phyloP scores from a whole-genome alignment of 1,140 invertebrate species.

The Eriocheir sinensis region DNA sequence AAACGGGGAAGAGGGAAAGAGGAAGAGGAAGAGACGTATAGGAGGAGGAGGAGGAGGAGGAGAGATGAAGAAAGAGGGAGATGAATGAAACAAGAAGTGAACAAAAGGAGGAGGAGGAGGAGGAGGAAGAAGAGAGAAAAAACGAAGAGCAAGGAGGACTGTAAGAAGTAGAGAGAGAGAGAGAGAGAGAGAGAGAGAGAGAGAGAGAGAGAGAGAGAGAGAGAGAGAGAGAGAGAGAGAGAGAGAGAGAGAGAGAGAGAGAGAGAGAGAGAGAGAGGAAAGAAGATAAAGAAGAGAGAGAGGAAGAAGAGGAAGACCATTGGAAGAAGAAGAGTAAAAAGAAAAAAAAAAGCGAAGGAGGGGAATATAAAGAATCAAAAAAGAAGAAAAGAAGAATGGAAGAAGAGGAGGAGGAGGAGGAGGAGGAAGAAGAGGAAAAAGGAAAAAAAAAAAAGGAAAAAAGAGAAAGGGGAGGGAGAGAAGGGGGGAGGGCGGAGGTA shows the following conservation, averaged over 20 bases:
- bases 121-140: background rate
- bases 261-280: no score
- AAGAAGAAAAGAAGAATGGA: no score
- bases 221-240: background rate
- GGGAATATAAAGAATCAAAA: background rate
- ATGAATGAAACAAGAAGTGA: background rate
- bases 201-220: slow-evolving; percentile 4
- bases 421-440: no score
- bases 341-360: background rate
- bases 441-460: no score
- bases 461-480: no score
- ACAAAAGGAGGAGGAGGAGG: background rate
- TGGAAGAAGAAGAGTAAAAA: background rate
- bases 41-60: background rate
- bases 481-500: no score
- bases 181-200: slow-evolving; percentile 34
- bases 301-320: background rate
- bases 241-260: no score
- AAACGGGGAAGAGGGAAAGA: background rate
- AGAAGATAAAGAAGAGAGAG: no score
- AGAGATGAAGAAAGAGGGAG: background rate
- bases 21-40: background rate
- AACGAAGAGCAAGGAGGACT: no score
- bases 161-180: slow-evolving; percentile 40
- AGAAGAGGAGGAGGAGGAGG: no score